Conservation (phyloP, 2,113 vertebrate genomes). For the Cephalopholis sonnerati region DNA sequence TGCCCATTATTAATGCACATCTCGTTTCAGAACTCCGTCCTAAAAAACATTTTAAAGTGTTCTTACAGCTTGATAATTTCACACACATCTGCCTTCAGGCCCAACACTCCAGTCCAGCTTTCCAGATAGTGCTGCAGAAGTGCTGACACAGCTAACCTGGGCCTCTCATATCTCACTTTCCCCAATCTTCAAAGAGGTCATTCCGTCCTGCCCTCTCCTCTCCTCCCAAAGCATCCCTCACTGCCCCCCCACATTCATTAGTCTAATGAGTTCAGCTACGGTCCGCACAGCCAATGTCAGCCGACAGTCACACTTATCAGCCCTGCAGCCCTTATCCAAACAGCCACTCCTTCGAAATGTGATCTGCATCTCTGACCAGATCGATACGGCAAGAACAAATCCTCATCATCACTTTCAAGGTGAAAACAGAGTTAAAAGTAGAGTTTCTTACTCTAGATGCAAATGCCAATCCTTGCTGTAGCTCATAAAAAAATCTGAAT, state of each 20-base stretch:
- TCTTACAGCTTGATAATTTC: conserved; percentile 45
- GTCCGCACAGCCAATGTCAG: conserved; percentile 66
- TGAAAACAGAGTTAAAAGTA: conserved; percentile 44
- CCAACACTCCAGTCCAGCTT: conserved; percentile 16
- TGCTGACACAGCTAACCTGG: conserved; percentile 68
- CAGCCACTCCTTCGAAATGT: conserved; percentile 65
- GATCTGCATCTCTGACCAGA: conserved; percentile 64
- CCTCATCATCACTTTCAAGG: conserved; percentile 58
- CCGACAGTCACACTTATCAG: conserved; percentile 72
- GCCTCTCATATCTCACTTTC: conserved; percentile 63
- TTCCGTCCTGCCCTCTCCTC: conserved; percentile 52
- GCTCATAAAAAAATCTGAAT: not conserved
- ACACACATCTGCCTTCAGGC: conserved; percentile 35
- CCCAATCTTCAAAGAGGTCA: conserved; percentile 73
- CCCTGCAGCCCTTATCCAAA: conserved; percentile 56
- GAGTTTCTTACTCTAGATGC: not conserved
- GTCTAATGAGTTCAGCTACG: conserved; percentile 77
- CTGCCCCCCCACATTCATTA: conserved; percentile 69
- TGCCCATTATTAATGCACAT: conserved; percentile 15
- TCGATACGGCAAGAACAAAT: conserved; percentile 53
- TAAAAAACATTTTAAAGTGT: conserved; percentile 18
- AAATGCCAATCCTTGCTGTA: not conserved
- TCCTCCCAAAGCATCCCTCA: conserved; percentile 44
- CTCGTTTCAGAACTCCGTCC: not conserved
- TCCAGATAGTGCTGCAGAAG: conserved; percentile 48